Evolutionary conservation across 1,140 invertebrate genomes (phyloP).

Genomic region (Temnothorax nylanderi): DNA sequence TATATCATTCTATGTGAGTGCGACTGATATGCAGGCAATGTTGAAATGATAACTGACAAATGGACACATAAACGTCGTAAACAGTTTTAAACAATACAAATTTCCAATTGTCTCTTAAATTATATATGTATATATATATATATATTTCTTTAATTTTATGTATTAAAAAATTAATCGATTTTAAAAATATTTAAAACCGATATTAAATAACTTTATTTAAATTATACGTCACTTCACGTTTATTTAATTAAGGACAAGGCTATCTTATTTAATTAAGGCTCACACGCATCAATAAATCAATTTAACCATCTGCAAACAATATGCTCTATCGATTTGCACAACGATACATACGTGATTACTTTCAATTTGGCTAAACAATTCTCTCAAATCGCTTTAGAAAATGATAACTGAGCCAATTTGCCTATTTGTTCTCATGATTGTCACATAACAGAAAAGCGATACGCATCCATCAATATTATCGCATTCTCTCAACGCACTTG

Average conservation of each 20-base stretch:
- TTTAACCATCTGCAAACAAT: background rate
- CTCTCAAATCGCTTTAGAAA: conserved; percentile 23
- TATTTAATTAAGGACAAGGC: too few relatives aligned
- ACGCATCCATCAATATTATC: background rate
- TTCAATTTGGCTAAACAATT: conserved; percentile 41
- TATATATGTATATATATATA: background rate
- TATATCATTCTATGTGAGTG: background rate
- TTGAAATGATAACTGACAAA: background rate
- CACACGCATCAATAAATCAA: conserved; percentile 21
- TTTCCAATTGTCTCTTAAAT: background rate
- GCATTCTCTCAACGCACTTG: background rate
- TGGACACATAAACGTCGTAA: background rate
- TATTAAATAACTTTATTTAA: background rate
- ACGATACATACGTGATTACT: conserved; percentile 18
- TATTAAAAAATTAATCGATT: background rate
- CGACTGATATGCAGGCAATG: background rate
- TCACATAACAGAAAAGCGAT: background rate
- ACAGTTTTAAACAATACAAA: background rate
- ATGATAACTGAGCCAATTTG: background rate
- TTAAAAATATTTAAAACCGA: background rate
- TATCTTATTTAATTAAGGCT: background rate
- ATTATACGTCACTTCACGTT: background rate
- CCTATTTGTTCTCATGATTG: conserved; percentile 8
- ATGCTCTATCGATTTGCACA: background rate
- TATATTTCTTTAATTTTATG: background rate